Evolutionary conservation across 1,140 invertebrate genomes (phyloP), one percentile per base, ranked within the genome.

Genomic region (Caenorhabditis brenneri): DNA sequence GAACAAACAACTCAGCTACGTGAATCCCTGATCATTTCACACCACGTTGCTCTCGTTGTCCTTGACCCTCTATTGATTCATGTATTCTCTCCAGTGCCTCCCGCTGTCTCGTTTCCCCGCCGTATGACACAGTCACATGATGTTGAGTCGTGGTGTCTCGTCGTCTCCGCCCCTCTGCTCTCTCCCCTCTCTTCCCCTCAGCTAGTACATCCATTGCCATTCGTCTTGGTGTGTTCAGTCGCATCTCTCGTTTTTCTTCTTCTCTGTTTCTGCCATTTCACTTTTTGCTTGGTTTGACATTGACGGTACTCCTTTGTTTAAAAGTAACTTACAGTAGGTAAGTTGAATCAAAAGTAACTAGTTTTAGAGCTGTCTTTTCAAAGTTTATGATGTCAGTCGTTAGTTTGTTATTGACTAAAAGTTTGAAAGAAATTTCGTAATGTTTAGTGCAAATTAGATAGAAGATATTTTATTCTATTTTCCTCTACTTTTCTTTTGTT

Each of bases 41-140:
- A 74, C 36, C 36, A 42, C 33, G 33, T 15, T 74, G 33, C 65
- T 42, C 65, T 74, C 19, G 12, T 27, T 46, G 2, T 42, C 36
- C 24, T 15, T 12, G 0, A 24, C 22, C n/a, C n/a, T 74, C 36
- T n/a, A 42, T 4, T 46, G 12, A 15, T 65, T 29, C 22, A 16
- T 74, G n/a, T 31, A 42, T 6, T 74, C n/a, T 74, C 36, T 74
- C 29, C 9, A 3, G 3, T 24, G 7, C 19, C 36, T 29, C 33
- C 65, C 15, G 19, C 10, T 74, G 65, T 24, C 65, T 74, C 65
- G 58, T 65, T 74, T 42, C 65, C 22, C 65, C 65, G 65, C 36
- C 65, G 65, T 74, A 74, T 74, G 65, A 74, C 65, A 74, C 36
- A 74, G 65, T 74, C 65, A 74, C 65, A 74, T 74, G 65, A 74